These are phyloP conservation scores for Phortica variegata DNA, from an alignment of 1,140 invertebrate genomes.

Conservation along the genomic window DNA sequence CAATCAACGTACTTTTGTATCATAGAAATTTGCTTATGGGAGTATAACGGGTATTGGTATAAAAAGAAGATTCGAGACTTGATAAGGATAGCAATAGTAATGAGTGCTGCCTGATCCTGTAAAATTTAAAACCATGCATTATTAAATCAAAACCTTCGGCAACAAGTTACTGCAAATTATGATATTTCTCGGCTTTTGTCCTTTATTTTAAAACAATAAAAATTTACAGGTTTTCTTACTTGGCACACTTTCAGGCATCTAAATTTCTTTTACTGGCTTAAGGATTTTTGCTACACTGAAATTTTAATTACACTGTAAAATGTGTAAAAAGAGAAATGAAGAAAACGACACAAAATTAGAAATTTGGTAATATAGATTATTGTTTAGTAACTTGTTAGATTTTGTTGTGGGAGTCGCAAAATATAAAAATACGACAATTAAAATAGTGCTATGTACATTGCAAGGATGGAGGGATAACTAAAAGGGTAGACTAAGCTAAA, in stretches of 20 bases:
- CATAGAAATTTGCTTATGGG: slow-evolving; percentile 32
- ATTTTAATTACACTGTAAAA: slow-evolving; percentile 37
- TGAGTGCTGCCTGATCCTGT: slow-evolving; percentile 48
- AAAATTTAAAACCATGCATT: slow-evolving; percentile 25
- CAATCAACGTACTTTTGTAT: too few relatives aligned
- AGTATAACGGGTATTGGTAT: slow-evolving; percentile 40
- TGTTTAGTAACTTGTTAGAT: slow-evolving; percentile 31
- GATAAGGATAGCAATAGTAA: slow-evolving; percentile 41
- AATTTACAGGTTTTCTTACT: slow-evolving; percentile 30
- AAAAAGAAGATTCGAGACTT: slow-evolving; percentile 35
- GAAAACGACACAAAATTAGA: slow-evolving; percentile 18
- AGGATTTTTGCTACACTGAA: slow-evolving; percentile 17
- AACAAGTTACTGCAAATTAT: slow-evolving; percentile 22
- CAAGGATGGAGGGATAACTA: neutral
- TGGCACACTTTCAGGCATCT: too few relatives aligned
- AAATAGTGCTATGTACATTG: slow-evolving; percentile 2
- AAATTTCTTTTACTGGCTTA: too few relatives aligned
- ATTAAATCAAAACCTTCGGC: slow-evolving; percentile 27
- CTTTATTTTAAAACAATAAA: slow-evolving; percentile 22
- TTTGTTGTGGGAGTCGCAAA: slow-evolving; percentile 3
- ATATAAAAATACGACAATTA: neutral
- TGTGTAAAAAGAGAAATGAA: slow-evolving; percentile 22
- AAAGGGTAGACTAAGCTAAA: neutral
- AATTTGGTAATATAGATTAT: slow-evolving; percentile 5
- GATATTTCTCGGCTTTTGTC: slow-evolving; percentile 41